Evolutionary conservation across 2,113 vertebrate species (phyloP).

Genomic region (Leucopternis melanops): DNA sequence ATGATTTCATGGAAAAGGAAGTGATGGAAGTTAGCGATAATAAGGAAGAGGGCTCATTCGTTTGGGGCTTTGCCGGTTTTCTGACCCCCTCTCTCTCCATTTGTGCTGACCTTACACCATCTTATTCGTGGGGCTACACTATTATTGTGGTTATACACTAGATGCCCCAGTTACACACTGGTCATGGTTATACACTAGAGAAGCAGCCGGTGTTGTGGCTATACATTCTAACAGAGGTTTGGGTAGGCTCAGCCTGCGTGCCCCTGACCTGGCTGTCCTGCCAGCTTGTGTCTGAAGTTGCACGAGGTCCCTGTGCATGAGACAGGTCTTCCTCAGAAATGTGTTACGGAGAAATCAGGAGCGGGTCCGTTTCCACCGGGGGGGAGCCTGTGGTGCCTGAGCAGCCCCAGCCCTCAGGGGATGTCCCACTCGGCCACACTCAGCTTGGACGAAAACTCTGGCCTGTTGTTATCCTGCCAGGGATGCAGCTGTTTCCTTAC

Average conservation of each 20-base stretch:
- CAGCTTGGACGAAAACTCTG: not conserved
- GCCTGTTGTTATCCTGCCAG: not conserved
- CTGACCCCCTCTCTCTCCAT: not conserved
- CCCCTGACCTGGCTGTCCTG: not conserved
- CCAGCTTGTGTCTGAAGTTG: not conserved
- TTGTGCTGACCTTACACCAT: not conserved
- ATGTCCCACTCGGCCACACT: not conserved
- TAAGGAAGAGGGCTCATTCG: not conserved
- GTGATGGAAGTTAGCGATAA: not conserved
- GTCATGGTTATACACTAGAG: not conserved
- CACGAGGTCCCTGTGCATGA: rapidly evolving
- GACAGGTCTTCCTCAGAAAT: not conserved
- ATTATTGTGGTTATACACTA: not conserved
- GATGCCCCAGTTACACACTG: not conserved
- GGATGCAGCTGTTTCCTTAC: not conserved
- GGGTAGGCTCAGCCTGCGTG: not conserved
- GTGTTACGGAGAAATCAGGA: not conserved
- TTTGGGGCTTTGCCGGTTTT: not conserved
- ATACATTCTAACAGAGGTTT: not conserved
- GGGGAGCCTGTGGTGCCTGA: not conserved
- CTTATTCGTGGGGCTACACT: not conserved
- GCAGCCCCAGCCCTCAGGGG: not conserved
- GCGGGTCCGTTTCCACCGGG: rapidly evolving
- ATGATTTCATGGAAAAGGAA: not conserved
- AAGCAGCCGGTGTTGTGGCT: not conserved